phyloP scores from a whole-genome alignment of 2,797 vertebrate genomes.

The Alosa sapidissima region DNA sequence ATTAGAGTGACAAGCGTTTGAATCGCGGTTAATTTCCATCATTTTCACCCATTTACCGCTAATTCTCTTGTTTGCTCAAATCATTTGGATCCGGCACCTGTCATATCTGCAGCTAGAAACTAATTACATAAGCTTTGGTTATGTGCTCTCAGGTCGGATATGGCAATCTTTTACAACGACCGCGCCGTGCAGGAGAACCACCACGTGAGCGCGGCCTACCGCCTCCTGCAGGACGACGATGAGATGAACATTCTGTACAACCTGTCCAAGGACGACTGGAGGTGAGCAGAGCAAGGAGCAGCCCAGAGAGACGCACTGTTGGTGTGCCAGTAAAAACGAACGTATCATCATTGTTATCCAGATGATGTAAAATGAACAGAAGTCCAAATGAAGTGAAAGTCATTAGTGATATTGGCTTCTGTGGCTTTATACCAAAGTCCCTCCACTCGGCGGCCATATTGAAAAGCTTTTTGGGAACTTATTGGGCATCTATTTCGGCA shows the following conservation, averaged over 20 bases:
- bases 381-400: background rate
- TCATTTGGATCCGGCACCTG: background rate
- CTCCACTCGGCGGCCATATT: too few species aligned
- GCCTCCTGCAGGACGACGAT: slow-evolving; percentile 89
- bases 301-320: too few species aligned
- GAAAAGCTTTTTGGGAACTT: too few species aligned
- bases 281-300: slow-evolving; percentile 69
- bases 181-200: slow-evolving; percentile 92
- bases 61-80: background rate
- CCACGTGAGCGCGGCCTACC: slow-evolving; percentile 89
- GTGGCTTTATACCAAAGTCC: too few species aligned
- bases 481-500: too few species aligned
- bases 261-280: slow-evolving; percentile 95
- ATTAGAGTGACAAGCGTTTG: slow-evolving; percentile 14
- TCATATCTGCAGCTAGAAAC: background rate
- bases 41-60: background rate
- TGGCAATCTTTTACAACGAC: slow-evolving; percentile 93
- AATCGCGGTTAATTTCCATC: background rate
- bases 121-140: background rate
- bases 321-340: too few species aligned
- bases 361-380: background rate
- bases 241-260: slow-evolving; percentile 93
- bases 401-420: background rate
- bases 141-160: slow-evolving; percentile 82
- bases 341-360: background rate